Evolutionary conservation across 2,888 invertebrate genomes (phyloP), one percentile per base, ranked within the genome.

Genomic region (Drosophila borealis): DNA sequence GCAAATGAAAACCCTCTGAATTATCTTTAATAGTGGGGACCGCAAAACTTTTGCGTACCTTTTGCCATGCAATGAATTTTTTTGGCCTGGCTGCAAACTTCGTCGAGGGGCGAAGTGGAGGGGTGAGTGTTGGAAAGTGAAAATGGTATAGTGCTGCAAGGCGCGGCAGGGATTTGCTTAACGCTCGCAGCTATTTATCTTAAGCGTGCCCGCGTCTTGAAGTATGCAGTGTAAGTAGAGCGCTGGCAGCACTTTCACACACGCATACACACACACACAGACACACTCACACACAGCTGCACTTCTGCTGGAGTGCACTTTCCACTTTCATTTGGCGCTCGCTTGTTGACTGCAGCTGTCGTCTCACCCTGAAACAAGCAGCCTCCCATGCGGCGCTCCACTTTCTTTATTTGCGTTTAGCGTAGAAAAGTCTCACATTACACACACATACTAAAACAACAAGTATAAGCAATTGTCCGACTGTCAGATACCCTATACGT

Each of bases 331-430:
- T 87, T 86, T 83, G 72, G 49, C 70, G 74, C 81, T 78, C 72
- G 87, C 87, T 88, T 83, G 84, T 83, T 86, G 82, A 83, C 87
- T 88, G 67, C 81, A 63, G 67, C 63, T 64, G 60, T 49, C 48
- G 60, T 54, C 49, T 45, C 45, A 17, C 11, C 21, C 11, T 3
- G 29, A 34, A 41, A n/a, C 4, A 17, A 41, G 25, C 17, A 19
- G 17, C 45, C 19, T 17, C 50, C 42, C 19, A n/a, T n/a, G 10
- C 36, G 29, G 48, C 59, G 56, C 62, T 67, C 74, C 55, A 78
- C 72, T 83, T 81, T 86, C 72, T 78, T 81, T 83, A 83, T 86
- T 88, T 83, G 81, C 70, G 87, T 75, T 88, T 75, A 83, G 78
- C 76, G 73, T 69, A 78, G 62, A 71, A 70, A 70, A 74, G 71